These are phyloP conservation scores for Drosophila truncata DNA, from an alignment of 1,140 invertebrate species.

Conservation along the genomic window DNA sequence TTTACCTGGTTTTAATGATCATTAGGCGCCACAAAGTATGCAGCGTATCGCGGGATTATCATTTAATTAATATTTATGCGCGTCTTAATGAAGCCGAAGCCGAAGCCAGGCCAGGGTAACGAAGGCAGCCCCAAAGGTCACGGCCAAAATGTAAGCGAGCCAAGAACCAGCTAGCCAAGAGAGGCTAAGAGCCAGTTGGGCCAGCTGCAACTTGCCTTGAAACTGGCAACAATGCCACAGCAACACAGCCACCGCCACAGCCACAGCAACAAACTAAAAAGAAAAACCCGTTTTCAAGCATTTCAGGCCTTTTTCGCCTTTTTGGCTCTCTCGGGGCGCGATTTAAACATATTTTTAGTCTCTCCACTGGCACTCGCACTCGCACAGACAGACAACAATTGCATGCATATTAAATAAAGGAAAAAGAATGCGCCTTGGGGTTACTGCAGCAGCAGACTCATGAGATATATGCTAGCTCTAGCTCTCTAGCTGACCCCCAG, in stretches of 20 bases:
- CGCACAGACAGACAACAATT: constrained; percentile 69
- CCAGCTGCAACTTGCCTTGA: constrained; percentile 72
- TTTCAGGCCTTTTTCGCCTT: constrained; percentile 32
- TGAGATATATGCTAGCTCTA: constrained; percentile 57
- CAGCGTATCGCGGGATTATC: constrained; percentile 47
- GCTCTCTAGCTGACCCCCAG: constrained; percentile 59
- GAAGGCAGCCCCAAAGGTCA: constrained; percentile 62
- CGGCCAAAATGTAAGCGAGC: constrained; percentile 74
- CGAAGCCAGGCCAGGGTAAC: constrained; percentile 9
- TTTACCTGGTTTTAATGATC: constrained; percentile 18
- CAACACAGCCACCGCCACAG: constrained; percentile 1
- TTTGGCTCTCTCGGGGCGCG: constrained; percentile 68
- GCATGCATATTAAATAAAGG: constrained; percentile 79
- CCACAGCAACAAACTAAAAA: constrained; percentile 25
- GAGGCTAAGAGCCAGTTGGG: constrained; percentile 56
- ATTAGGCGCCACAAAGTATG: constrained; percentile 68
- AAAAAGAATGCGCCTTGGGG: constrained; percentile 59
- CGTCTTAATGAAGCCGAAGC: constrained; percentile 57
- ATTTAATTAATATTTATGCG: constrained; percentile 83
- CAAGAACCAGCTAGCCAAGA: constrained; percentile 40
- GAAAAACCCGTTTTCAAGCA: constrained; percentile 64
- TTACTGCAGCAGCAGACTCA: constrained; percentile 51
- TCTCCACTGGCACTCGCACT: constrained; percentile 38
- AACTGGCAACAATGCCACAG: constrained; percentile 66
- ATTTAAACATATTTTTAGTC: constrained; percentile 84